phyloP scores from a whole-genome alignment of 2,797 vertebrate genomes.

The Pelobates cultripes region DNA sequence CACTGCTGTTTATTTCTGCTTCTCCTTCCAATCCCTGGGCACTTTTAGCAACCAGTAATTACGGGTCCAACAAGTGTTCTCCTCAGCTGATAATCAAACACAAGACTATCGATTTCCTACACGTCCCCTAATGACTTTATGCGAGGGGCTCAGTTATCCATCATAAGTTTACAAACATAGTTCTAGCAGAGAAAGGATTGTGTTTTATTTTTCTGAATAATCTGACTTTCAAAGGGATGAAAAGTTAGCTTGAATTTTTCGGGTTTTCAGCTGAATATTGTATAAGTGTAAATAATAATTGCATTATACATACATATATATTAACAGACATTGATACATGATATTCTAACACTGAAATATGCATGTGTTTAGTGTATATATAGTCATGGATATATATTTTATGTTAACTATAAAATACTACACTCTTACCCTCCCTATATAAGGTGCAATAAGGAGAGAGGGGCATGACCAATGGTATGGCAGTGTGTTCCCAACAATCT shows the following conservation, averaged over 20 bases:
- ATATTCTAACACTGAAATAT: too few species aligned
- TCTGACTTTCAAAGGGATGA: conserved; percentile 15
- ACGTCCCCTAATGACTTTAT: conserved; percentile 48
- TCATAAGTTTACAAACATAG: conserved; percentile 53
- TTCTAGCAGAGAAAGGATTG: conserved; percentile 23
- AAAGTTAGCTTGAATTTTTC: neutral
- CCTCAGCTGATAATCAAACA: conserved; percentile 65
- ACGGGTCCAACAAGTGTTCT: conserved; percentile 65
- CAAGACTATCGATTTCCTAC: conserved; percentile 54
- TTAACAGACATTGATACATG: too few species aligned
- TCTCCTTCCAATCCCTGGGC: conserved; percentile 59
- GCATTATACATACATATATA: neutral
- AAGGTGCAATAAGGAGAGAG: too few species aligned
- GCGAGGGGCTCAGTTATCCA: conserved; percentile 37
- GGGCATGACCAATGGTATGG: too few species aligned
- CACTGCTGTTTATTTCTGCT: conserved; percentile 76
- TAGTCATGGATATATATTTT: too few species aligned
- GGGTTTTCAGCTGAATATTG: neutral
- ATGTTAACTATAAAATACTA: too few species aligned
- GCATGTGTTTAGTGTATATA: too few species aligned
- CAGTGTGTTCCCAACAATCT: too few species aligned
- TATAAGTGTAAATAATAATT: neutral
- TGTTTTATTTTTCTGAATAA: conserved; percentile 15
- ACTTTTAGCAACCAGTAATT: conserved; percentile 70
- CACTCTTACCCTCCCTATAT: too few species aligned